Base-by-base conservation (phyloP, 1,140 invertebrate genomes). In the Zaprionus inermis region DNA sequence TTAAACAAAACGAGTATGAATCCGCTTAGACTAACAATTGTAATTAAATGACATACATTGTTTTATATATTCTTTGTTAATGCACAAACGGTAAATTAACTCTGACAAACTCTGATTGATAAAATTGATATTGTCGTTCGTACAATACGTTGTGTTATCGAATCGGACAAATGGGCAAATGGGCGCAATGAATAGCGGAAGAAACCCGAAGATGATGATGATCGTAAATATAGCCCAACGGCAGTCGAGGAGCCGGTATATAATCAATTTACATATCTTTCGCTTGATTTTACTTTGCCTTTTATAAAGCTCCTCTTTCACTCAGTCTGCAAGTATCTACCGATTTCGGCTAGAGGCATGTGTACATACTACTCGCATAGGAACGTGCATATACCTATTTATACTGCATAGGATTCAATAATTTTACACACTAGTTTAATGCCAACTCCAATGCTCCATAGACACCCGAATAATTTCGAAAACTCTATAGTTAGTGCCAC, bases 241-340 rank as follows among this genome's bases (percentile, higher is more conserved):
- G 93, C 94, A 72, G 83, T 90, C 93, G 94, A 93, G 93, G 93
- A 94, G 94, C 94, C 94, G 94, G 94, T 95, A 95, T 90, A 89
- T 79, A 72, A 82, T 76, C 69, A 66, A 73, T 72, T 77, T 82
- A 69, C 18, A 70, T 76, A 90, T 80, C 46, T 74, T 72, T 88
- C 78, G 78, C 75, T 82, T 91, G 72, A 72, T 78, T 78, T 82
- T 82, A 36, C 76, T 76, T 86, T 72, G 69, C 66, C 59, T 59
- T 64, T 72, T 75, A 49, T 66, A 64, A 44, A 65, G 72, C 59
- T 69, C 56, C 72, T 66, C 22, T 71, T 41, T 76, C 70, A 69
- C 63, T 51, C 61, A 20, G 60, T 63, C 72, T 78, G 76, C 76
- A 78, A 75, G 41, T 61, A 72, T 67, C 41, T 72, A 63, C 24